These are phyloP conservation scores for Sesia apiformis DNA, from an alignment of 2,888 invertebrate species.

Conservation along the genomic window DNA sequence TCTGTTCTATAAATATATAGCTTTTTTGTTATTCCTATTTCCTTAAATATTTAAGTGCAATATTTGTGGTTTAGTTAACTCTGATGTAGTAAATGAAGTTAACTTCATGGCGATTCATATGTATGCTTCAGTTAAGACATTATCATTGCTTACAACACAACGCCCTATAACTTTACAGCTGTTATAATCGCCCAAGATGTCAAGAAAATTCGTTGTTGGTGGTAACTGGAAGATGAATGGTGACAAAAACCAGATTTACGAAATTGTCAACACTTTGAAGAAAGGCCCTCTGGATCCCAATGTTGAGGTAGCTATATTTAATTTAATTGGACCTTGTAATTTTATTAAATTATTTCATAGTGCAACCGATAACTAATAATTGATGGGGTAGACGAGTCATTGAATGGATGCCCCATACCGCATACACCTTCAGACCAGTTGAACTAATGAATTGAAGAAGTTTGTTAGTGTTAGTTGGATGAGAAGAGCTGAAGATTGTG, in stretches of 20 bases:
- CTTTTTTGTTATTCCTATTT: too few relatives aligned
- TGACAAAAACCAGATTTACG: conserved; percentile 85
- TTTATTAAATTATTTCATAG: not conserved
- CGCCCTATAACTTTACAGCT: not conserved
- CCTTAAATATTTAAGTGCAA: too few relatives aligned
- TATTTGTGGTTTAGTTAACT: too few relatives aligned
- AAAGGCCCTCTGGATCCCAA: conserved; percentile 85
- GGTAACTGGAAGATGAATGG: conserved; percentile 99
- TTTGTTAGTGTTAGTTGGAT: too few relatives aligned
- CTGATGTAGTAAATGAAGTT: too few relatives aligned
- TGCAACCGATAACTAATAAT: not conserved
- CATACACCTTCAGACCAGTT: too few relatives aligned
- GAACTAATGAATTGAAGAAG: too few relatives aligned
- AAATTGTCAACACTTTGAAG: conserved; percentile 85
- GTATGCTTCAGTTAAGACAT: not conserved
- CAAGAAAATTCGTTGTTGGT: conserved; percentile 97
- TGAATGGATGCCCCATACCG: too few relatives aligned
- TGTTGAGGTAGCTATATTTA: conserved; percentile 73
- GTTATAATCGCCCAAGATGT: conserved; percentile 62
- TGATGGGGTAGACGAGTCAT: too few relatives aligned
- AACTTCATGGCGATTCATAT: too few relatives aligned
- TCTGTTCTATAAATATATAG: too few relatives aligned
- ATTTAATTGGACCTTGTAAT: not conserved
- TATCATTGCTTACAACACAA: not conserved
- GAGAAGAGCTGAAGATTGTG: too few relatives aligned